Conservation (phyloP, 2,888 invertebrate genomes). For the Mycalesis mineus region DNA sequence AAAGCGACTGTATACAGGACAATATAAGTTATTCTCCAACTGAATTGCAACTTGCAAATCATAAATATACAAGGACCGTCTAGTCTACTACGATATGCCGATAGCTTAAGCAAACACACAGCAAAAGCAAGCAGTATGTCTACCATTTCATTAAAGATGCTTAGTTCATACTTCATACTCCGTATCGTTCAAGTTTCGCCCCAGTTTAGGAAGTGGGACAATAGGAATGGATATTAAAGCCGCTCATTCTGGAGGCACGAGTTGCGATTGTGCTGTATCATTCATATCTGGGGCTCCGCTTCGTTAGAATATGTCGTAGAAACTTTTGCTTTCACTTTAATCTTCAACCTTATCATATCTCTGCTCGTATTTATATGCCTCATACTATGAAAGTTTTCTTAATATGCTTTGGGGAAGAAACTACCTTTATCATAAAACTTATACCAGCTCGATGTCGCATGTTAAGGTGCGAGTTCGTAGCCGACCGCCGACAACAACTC, state of each 20-base stretch:
- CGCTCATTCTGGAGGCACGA: slow-evolving; percentile 19
- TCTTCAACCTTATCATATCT: background rate
- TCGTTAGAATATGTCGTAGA: background rate
- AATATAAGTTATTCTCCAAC: too few relatives aligned
- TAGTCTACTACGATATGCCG: too few relatives aligned
- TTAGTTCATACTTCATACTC: slow-evolving; percentile 18
- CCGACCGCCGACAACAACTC: too few relatives aligned
- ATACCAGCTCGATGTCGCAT: too few relatives aligned
- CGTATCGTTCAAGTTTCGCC: slow-evolving; percentile 21
- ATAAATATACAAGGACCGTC: too few relatives aligned
- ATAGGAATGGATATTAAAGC: slow-evolving; percentile 29
- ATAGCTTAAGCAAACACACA: background rate
- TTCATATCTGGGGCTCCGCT: background rate
- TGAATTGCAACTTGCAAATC: too few relatives aligned
- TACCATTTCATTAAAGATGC: slow-evolving; percentile 2
- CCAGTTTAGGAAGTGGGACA: slow-evolving; percentile 30
- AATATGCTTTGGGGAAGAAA: background rate
- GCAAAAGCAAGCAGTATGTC: background rate
- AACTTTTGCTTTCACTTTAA: background rate
- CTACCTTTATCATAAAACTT: too few relatives aligned
- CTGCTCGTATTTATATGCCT: background rate
- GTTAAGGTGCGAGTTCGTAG: too few relatives aligned
- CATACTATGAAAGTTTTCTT: background rate
- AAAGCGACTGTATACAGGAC: too few relatives aligned
- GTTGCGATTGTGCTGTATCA: slow-evolving; percentile 3